Evolutionary conservation across 2,113 vertebrate genomes (phyloP).

Genomic region (Phyllopteryx taeniolatus): DNA sequence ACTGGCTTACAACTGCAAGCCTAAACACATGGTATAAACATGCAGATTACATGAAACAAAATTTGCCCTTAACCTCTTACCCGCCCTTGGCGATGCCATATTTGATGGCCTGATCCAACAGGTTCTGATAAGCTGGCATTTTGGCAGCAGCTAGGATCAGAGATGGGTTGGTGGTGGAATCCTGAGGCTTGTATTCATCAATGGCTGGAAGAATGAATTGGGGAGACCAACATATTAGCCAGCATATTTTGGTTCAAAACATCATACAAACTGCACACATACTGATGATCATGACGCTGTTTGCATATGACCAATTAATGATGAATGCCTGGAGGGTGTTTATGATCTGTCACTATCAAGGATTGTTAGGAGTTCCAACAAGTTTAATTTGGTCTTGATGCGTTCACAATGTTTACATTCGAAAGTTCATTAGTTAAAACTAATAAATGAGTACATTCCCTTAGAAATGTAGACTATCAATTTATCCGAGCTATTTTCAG

Average conservation of each 20-base stretch:
- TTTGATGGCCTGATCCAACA: slow-evolving; percentile 87
- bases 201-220: slow-evolving; percentile 76
- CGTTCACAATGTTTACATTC: no score
- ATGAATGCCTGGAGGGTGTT: no score
- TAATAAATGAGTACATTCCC: no score
- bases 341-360: no score
- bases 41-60: not conserved
- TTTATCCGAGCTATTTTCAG: not conserved
- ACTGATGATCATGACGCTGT: no score
- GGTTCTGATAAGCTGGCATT: slow-evolving; percentile 87
- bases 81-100: slow-evolving; percentile 83
- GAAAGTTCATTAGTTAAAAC: no score
- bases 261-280: not conserved
- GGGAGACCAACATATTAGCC: not conserved
- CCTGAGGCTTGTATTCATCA: slow-evolving; percentile 93
- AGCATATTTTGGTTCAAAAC: not conserved
- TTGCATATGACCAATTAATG: no score
- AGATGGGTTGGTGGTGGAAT: slow-evolving; percentile 97
- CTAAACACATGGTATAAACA: not conserved
- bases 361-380: no score
- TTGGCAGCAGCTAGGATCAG: slow-evolving; percentile 92
- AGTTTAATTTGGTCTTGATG: no score
- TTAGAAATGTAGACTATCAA: no score
- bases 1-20: not conserved
- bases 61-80: slow-evolving; percentile 59